Base-by-base conservation (phyloP, 1,140 invertebrate species). In the Prorops nasuta region DNA sequence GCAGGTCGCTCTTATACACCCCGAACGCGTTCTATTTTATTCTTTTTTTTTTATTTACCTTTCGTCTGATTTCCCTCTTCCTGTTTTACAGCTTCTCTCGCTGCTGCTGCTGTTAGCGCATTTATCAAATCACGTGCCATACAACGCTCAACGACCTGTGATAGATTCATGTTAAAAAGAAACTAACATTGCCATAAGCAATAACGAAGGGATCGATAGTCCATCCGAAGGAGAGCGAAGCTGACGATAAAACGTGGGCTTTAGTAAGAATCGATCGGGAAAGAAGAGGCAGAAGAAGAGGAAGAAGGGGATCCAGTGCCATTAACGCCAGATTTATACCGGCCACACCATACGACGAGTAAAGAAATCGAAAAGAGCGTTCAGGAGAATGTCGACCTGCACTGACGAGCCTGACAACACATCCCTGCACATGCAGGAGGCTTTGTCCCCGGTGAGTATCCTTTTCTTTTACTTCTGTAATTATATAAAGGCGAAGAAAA, bases 371-470 rank as follows among this genome's bases (percentile, higher is more conserved):
- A 41, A 57, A n/a, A 58, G 50, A 63, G 56, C 54, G 53, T 57
- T 44, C 42, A 48, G 57, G 60, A 72, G 60, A 72, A 78, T 78
- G 76, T 78, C 76, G 63, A 76, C 71, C 60, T 77, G 76, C 54
- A 69, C 72, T 38, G 72, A 76, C 64, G 76, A 78, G 54, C 60
- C 68, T 40, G 75, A 76, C 61, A 74, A 69, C 59, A 58, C 63
- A 46, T 60, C 68, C 38, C 63, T 78, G 62, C 74, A 76, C 44
- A 77, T 76, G 67, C 75, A 77, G 68, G 72, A 76, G 60, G 62
- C 68, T 50, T 58, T 78, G 42, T 77, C 76, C 47, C 76, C 76
- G 74, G 74, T 78, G 58, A 66, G 73, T 76, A 43, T 35, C 7
- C 3, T 44, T 18, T 18, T 21, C 9, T 15, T 42, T 34, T n/a